These are phyloP conservation scores for Heterotis niloticus DNA, from an alignment of 2,113 vertebrate species.

Conservation along the genomic window DNA sequence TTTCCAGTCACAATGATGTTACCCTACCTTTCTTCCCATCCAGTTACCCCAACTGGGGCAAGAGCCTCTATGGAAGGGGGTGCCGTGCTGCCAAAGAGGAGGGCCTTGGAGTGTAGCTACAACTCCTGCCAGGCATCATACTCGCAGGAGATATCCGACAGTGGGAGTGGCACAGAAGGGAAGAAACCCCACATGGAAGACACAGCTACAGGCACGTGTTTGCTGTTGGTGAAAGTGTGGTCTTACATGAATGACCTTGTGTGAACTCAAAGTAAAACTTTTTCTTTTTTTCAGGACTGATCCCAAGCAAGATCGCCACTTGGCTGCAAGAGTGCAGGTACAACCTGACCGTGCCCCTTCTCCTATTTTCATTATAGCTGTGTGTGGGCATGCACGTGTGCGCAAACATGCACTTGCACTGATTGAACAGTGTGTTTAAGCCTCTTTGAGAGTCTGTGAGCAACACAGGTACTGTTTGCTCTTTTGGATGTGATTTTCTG, in stretches of 20 bases:
- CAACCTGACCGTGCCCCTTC: conserved; percentile 19
- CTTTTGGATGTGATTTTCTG: not conserved
- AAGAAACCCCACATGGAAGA: not conserved
- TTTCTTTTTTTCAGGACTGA: conserved; percentile 58
- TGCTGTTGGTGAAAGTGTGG: not conserved
- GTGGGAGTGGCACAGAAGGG: conserved; percentile 23
- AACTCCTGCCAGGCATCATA: conserved; percentile 81
- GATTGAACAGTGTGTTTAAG: not conserved
- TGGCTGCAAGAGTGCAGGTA: conserved; percentile 95
- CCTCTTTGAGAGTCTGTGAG: too few relatives aligned
- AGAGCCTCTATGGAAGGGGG: not conserved
- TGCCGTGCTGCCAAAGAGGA: conserved; percentile 54
- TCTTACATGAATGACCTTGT: not conserved
- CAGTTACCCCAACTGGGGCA: not conserved
- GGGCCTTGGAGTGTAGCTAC: conserved; percentile 84
- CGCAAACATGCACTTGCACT: not conserved
- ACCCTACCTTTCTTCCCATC: not conserved
- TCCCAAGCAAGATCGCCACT: conserved; percentile 85
- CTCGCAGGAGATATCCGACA: conserved; percentile 62
- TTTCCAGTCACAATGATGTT: not conserved
- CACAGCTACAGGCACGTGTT: not conserved
- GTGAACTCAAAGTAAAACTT: not conserved
- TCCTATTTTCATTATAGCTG: not conserved
- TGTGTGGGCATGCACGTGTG: not conserved
- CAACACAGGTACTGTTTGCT: not conserved